Base-by-base conservation (phyloP, 1,140 invertebrate species). In the Aphelinus certus region DNA sequence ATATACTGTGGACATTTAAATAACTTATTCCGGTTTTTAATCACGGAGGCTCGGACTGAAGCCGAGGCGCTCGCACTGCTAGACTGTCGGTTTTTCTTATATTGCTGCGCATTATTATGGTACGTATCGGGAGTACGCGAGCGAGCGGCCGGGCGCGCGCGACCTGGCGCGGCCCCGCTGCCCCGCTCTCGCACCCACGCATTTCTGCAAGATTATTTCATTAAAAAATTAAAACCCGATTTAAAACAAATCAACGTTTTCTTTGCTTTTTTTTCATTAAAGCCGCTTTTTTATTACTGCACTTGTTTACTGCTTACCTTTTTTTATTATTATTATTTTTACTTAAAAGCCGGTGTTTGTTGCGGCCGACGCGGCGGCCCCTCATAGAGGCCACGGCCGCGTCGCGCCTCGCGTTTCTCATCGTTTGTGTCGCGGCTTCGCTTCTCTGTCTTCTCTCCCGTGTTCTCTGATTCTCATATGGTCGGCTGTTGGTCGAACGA, bases 21-120 rank as follows among this genome's bases (percentile, higher is more conserved):
- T 83, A 88, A 88, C 86, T 88, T 88, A 88, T 88, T 88, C 87
- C 87, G 87, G 87, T 88, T 88, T 88, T 86, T 87, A 88, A 88
- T 86, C 82, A 87, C 85, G 86, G 86, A 88, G 86, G 85, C 86
- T 87, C 87, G 86, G 82, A 76, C 77, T 73, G 73, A 53, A 79
- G 83, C 84, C 85, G 86, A 88, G 85, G 85, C 85, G 84, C 87
- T 88, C 87, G 86, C 87, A 87, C 86, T 88, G 86, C 86, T 85
- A 88, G 86, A 88, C 86, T 88, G 86, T 88, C 85, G 86, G 86
- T 87, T 87, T 87, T 87, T 82, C 87, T 87, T 81, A 87, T 84
- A 26, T 83, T 87, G 86, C 85, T 88, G 86, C 86, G 86, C 85
- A 87, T 84, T 84, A 82, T 87, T 88, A 87, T 82, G 86, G 84